These are phyloP conservation scores for Drosophila setifemur DNA, from an alignment of 1,140 invertebrate genomes.

Conservation along the genomic window DNA sequence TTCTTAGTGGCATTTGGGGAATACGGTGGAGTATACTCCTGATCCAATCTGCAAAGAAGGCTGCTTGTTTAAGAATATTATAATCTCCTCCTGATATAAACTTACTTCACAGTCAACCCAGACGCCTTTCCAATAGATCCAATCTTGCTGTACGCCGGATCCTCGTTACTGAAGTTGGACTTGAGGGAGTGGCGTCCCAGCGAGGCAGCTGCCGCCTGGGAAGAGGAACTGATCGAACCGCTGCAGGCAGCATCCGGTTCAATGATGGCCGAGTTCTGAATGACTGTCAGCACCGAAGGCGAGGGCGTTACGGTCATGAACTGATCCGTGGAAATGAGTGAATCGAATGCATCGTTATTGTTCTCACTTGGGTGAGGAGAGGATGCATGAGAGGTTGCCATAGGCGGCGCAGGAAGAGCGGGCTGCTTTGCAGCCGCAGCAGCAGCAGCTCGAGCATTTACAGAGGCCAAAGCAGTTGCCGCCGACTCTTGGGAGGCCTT, in stretches of 20 bases:
- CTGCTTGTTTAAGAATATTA: no score
- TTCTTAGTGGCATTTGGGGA: conserved; percentile 75
- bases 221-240: conserved; percentile 68
- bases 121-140: conserved; percentile 78
- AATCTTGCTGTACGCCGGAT: conserved; percentile 76
- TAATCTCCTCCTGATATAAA: no score
- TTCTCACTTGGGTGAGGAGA: conserved; percentile 45
- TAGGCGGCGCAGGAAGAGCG: conserved; percentile 13
- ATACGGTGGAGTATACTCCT: conserved; percentile 66
- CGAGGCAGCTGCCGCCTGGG: conserved; percentile 56
- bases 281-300: conserved; percentile 78
- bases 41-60: conserved; percentile 60
- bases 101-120: conserved; percentile 79
- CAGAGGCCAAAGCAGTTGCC: conserved; percentile 77
- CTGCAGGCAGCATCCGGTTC: conserved; percentile 69
- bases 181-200: conserved; percentile 74
- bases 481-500: conserved; percentile 83
- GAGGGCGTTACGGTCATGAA: conserved; percentile 70
- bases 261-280: conserved; percentile 77
- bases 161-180: conserved; percentile 79
- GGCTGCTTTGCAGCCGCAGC: conserved; percentile 47
- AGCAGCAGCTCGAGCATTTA: conserved; percentile 70
- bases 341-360: conserved; percentile 76
- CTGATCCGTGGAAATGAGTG: conserved; percentile 63
- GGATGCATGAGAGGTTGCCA: conserved; percentile 6